These are phyloP conservation scores for Rhabditoides inermis DNA, from an alignment of 2,888 invertebrate species.

Conservation along the genomic window DNA sequence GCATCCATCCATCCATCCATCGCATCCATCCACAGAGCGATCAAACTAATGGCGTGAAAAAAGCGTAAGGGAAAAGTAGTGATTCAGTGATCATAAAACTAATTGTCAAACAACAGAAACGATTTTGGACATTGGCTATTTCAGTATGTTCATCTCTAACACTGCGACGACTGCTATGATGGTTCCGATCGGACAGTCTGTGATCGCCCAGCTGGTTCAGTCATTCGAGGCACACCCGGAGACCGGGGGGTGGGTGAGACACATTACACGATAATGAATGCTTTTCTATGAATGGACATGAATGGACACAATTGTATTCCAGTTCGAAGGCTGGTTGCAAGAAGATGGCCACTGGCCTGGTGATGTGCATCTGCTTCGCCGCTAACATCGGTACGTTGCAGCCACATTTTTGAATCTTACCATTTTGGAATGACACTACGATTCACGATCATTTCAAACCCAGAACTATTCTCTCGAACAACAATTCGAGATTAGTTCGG, in stretches of 20 bases:
- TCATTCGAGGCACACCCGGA: conserved; percentile 32
- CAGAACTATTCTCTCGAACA: too few species aligned
- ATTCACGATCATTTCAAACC: too few species aligned
- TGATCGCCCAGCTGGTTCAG: conserved; percentile 32
- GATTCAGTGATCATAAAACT: too few species aligned
- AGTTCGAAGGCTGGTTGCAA: conserved; percentile 15
- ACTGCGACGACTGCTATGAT: conserved; percentile 66
- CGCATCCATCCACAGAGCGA: too few species aligned
- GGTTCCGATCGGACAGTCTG: conserved; percentile 54
- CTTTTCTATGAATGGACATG: conserved; percentile 1
- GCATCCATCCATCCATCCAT: too few species aligned
- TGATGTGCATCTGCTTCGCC: conserved; percentile 44
- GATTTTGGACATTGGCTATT: not conserved
- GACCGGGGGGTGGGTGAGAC: conserved; percentile 9
- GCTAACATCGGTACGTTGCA: conserved; percentile 43
- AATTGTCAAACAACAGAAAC: not conserved
- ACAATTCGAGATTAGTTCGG: too few species aligned
- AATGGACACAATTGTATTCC: not conserved
- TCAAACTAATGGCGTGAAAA: too few species aligned
- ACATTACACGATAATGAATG: not conserved
- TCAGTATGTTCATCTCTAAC: conserved; percentile 52
- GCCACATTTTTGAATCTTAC: too few species aligned
- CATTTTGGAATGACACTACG: too few species aligned
- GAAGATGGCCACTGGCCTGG: conserved; percentile 43
- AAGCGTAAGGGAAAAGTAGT: too few species aligned